phyloP scores from a whole-genome alignment of 2,888 invertebrate genomes.

The Trypoxylon attenuatum region DNA sequence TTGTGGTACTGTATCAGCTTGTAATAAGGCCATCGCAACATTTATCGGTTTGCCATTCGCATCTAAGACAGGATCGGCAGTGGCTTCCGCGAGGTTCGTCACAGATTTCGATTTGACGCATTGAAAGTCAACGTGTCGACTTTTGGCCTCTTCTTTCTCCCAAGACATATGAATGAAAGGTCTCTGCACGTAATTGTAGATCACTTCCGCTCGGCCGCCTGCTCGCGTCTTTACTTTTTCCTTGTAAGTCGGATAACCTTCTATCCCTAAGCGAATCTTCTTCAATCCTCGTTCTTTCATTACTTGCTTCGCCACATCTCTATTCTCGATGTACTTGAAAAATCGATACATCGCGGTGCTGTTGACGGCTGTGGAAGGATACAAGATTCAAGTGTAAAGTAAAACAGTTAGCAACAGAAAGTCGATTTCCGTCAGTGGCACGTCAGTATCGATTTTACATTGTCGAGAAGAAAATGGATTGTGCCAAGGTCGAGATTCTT shows the following conservation, averaged over 20 bases:
- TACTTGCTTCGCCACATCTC: conserved; percentile 99
- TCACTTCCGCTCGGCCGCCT: conserved; percentile 96
- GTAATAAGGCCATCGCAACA: conserved; percentile 68
- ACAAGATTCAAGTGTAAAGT: too few species aligned
- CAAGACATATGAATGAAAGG: conserved; percentile 99
- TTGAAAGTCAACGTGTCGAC: conserved; percentile 99
- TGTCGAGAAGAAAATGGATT: conserved; percentile 10
- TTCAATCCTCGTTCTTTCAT: conserved; percentile 98
- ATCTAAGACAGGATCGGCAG: conserved; percentile 89
- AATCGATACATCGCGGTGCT: conserved; percentile 97
- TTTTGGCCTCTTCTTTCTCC: conserved; percentile 99
- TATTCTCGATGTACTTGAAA: conserved; percentile 99
- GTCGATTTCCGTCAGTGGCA: not conserved
- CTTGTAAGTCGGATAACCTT: conserved; percentile 99
- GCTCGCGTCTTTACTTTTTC: conserved; percentile 98
- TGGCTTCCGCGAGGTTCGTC: conserved; percentile 96
- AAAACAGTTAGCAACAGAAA: not conserved
- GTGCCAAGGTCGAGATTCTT: conserved; percentile 13
- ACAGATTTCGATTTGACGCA: conserved; percentile 99
- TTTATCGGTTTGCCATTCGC: conserved; percentile 77
- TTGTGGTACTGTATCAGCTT: conserved; percentile 67
- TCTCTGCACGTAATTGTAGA: conserved; percentile 99
- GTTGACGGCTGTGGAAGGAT: conserved; percentile 90
- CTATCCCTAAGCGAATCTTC: conserved; percentile 98
- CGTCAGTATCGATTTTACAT: conserved; percentile 42